phyloP scores from a whole-genome alignment of 92 coral and sea anemone genomes.

The Diadumene lineata region DNA sequence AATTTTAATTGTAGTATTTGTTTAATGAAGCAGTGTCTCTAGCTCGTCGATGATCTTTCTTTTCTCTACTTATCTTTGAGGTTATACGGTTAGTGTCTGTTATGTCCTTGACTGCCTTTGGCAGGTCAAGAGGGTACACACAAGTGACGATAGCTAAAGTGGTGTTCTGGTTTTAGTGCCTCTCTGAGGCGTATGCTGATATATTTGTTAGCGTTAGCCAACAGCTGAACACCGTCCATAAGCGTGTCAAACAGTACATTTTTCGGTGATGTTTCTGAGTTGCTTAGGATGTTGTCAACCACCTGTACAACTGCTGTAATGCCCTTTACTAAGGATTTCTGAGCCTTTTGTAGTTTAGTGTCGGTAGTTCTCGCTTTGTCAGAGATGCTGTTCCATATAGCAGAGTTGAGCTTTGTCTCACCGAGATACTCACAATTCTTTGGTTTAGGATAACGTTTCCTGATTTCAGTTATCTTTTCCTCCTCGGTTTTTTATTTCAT shows the following conservation, averaged over 20 bases:
- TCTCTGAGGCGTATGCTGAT: slow-evolving; percentile 45
- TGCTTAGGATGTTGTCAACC: slow-evolving; percentile 1
- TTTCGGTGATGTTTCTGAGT: slow-evolving; percentile 20
- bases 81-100: background rate
- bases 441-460: slow-evolving; percentile 13
- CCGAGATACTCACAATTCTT: slow-evolving; percentile 32
- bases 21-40: too few relatives aligned
- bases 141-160: slow-evolving; percentile 48
- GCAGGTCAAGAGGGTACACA: slow-evolving; percentile 57
- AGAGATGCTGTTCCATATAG: slow-evolving; percentile 38
- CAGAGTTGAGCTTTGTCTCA: slow-evolving; percentile 36
- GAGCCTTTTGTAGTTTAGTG: slow-evolving; percentile 27
- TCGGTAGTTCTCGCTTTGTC: slow-evolving; percentile 26
- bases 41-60: background rate
- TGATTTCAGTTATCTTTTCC: slow-evolving; percentile 21
- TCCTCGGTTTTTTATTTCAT: slow-evolving; percentile 26
- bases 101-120: slow-evolving; percentile 51
- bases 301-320: slow-evolving; percentile 33
- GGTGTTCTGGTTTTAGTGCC: slow-evolving; percentile 45
- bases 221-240: slow-evolving; percentile 53
- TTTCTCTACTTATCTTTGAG: background rate
- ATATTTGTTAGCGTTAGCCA: slow-evolving; percentile 52
- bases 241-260: slow-evolving; percentile 27
- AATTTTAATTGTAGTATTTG: background rate
- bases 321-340: slow-evolving; percentile 29